These are phyloP conservation scores for Chloromyia formosa DNA, from an alignment of 2,888 invertebrate genomes.

Conservation along the genomic window DNA sequence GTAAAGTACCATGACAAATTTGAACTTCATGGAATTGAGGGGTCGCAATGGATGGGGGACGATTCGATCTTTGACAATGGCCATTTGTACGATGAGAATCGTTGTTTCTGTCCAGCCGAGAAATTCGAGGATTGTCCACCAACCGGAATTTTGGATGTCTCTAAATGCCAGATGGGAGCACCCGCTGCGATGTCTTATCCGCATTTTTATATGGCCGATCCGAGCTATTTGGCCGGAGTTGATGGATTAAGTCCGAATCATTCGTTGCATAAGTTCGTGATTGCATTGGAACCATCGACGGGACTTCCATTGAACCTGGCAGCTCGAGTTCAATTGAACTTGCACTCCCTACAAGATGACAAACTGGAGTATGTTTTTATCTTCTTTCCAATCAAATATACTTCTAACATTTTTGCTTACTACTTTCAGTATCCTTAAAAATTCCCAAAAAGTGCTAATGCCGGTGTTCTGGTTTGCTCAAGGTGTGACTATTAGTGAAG, in stretches of 20 bases:
- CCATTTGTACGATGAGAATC: constrained; percentile 67
- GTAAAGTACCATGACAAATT: constrained; percentile 54
- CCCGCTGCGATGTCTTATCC: constrained; percentile 85
- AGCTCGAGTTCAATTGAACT: constrained; percentile 82
- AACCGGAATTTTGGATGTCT: constrained; percentile 76
- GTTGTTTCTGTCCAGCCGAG: constrained; percentile 73
- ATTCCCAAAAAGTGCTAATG: constrained; percentile 67
- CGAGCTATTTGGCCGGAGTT: constrained; percentile 70
- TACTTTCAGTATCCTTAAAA: constrained; percentile 67
- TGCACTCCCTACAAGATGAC: constrained; percentile 67
- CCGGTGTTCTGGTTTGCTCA: constrained; percentile 84
- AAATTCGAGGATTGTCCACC: constrained; percentile 64
- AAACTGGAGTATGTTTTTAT: constrained; percentile 67
- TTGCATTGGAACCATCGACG: constrained; percentile 77
- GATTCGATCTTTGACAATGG: constrained; percentile 78
- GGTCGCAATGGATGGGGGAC: constrained; percentile 66
- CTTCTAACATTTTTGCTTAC: background rate
- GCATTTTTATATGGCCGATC: constrained; percentile 81
- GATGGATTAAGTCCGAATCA: constrained; percentile 74
- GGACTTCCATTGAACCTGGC: constrained; percentile 80
- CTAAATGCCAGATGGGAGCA: constrained; percentile 79
- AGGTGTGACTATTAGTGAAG: constrained; percentile 68
- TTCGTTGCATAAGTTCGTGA: constrained; percentile 71
- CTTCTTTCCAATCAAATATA: background rate
- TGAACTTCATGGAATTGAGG: constrained; percentile 55